Evolutionary conservation across 1,140 invertebrate species (phyloP), one percentile per base, ranked within the genome.

Genomic region (Wiebesia pumilae): DNA sequence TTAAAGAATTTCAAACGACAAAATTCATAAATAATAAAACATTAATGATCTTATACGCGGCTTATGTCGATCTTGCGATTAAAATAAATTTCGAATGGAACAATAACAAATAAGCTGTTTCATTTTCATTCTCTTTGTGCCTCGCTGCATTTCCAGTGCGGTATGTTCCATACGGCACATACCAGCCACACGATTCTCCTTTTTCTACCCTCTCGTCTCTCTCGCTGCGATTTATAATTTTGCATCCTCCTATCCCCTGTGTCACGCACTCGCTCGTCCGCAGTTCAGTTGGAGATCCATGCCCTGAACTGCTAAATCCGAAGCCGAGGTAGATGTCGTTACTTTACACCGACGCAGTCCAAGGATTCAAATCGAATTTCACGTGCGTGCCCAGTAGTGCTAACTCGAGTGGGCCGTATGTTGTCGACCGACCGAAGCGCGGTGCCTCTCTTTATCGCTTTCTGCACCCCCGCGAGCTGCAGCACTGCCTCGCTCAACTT

Each of bases 361-460:
- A 40, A 77, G 75, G 58, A 67, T 54, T 69, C 75, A 80, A 85
- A 85, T 85, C 83, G 83, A 85, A 85, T 85, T 84, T 79, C 75
- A 71, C 75, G 83, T 77, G 82, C 82, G 82, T 84, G 82, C 73
- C 75, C 54, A 54, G 71, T 73, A 54, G 47, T 21, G 54, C 35
- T 40, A 58, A 75, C 54, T 62, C 47, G 38, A 0, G 35, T 12
- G 24, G 38, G 0, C 79, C n/a, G 71, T 43, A 40, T 30, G 58
- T 40, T 33, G 24, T 14, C 0, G 27, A 54, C 14, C 40, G 67
- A 69, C 51, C 16, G 40, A 47, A 43, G 10, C n/a, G 35, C 69
- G 38, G 69, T 24, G 69, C 35, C 43, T 75, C 71, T 75, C 71
- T 43, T 75, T 75, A 75, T 75, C 71, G 38, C 71, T 21, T n/a